Evolutionary conservation across 2,113 vertebrate genomes (phyloP), one percentile per base, ranked within the genome.

Genomic region (Mus pahari): DNA sequence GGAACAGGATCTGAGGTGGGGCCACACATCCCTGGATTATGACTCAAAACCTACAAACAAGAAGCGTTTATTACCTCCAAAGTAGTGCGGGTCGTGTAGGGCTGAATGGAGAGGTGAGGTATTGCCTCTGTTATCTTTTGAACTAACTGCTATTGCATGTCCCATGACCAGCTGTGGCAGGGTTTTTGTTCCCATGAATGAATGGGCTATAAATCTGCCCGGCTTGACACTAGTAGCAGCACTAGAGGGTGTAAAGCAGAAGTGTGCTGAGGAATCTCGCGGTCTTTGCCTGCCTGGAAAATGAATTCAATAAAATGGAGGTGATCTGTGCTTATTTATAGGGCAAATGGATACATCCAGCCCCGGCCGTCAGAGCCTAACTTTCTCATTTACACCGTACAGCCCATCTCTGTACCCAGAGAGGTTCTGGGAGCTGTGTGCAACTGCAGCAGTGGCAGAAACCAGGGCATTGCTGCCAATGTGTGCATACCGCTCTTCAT

Each of bases 271-370:
- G 97, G 98, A 98, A 98, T 98, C 98, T 98, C 33, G 98, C 98
- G 98, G 98, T 98, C 98, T 98, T 98, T 98, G 97, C 98, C 98
- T 98, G 98, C 98, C 98, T 98, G 98, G 98, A 98, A 98, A 99
- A 99, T 98, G 98, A 98, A 98, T 98, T 98, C 98, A 98, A 98
- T 98, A 99, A 98, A 98, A 98, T 98, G 98, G 98, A 98, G 98
- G 98, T 98, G 98, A 98, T 98, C 98, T 98, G 98, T 96, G 98
- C 98, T 98, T 99, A 98, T 99, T 99, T 98, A 98, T 98, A 98
- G 98, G 97, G 97, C 97, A 96, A 97, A 97, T 96, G 74, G 98
- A 98, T 98, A 97, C 98, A 98, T 98, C 98, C 97, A 98, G 98
- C 97, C 97, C 74, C 3, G 95, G 97, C 98, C 98, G 97, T 98